These are phyloP conservation scores for Ophiodon elongatus DNA, from an alignment of 2,113 vertebrate genomes.

Conservation along the genomic window DNA sequence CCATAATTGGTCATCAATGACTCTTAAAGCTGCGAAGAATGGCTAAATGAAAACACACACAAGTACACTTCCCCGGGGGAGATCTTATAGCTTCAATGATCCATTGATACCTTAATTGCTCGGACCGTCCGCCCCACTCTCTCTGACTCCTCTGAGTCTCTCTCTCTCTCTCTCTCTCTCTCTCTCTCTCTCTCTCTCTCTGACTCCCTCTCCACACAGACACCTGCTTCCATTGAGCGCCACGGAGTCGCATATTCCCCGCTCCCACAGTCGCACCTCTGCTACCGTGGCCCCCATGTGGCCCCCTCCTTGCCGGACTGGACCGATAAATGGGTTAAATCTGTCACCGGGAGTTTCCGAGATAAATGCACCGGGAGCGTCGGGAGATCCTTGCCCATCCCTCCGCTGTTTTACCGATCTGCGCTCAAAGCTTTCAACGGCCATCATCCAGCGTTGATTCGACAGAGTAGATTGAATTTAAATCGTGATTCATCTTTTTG, in stretches of 20 bases:
- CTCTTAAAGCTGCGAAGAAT: slow-evolving; percentile 51
- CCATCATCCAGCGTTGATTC: slow-evolving; percentile 33
- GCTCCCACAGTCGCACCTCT: slow-evolving; percentile 48
- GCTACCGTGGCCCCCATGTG: slow-evolving; percentile 48
- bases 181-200: slow-evolving; percentile 15
- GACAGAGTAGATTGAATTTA: slow-evolving; percentile 38
- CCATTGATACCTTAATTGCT: slow-evolving; percentile 60
- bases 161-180: slow-evolving; percentile 8
- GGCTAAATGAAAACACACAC: slow-evolving; percentile 47
- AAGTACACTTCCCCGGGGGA: slow-evolving; percentile 23
- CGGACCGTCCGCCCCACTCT: slow-evolving; percentile 9
- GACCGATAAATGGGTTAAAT: slow-evolving; percentile 67
- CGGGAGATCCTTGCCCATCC: slow-evolving; percentile 57
- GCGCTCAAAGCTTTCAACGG: slow-evolving; percentile 31
- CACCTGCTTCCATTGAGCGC: slow-evolving; percentile 55
- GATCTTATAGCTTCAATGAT: slow-evolving; percentile 39
- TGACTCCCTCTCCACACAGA: background rate
- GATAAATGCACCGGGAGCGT: slow-evolving; percentile 52
- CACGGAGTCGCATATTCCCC: slow-evolving; percentile 30
- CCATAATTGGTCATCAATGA: slow-evolving; percentile 71
- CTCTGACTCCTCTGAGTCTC: background rate
- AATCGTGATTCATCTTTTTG: slow-evolving; percentile 38
- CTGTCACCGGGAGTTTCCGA: slow-evolving; percentile 54
- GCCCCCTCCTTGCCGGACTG: slow-evolving; percentile 63
- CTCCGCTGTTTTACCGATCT: slow-evolving; percentile 48